phyloP scores from a whole-genome alignment of 2,888 invertebrate species.

The Odontocolon sp. region DNA sequence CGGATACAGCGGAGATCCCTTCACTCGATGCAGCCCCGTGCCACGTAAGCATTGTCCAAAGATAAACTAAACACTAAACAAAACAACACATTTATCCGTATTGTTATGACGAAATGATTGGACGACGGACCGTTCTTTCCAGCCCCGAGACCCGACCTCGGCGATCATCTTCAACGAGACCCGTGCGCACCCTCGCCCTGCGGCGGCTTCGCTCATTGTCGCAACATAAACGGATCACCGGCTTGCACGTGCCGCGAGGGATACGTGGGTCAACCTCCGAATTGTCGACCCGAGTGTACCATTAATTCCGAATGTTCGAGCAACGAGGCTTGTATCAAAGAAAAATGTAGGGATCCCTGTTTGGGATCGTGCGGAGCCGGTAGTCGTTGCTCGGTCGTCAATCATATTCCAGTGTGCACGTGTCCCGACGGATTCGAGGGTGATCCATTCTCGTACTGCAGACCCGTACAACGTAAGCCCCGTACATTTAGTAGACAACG shows the following conservation, averaged over 20 bases:
- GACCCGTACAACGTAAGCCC: conserved; percentile 90
- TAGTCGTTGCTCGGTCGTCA: conserved; percentile 81
- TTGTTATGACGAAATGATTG: no score
- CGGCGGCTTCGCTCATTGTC: conserved; percentile 81
- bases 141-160: conserved; percentile 59
- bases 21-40: conserved; percentile 76
- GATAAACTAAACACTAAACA: no score
- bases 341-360: conserved; percentile 83
- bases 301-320: conserved; percentile 81
- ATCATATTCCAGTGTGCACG: conserved; percentile 82
- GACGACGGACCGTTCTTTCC: conserved; percentile 45
- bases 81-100: not conserved
- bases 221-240: conserved; percentile 76
- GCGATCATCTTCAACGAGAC: conserved; percentile 78
- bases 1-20: conserved; percentile 88
- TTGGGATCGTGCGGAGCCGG: conserved; percentile 82
- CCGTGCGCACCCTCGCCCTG: conserved; percentile 87
- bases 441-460: conserved; percentile 85
- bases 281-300: conserved; percentile 81
- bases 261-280: conserved; percentile 80
- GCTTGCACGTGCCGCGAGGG: conserved; percentile 81
- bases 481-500: conserved; percentile 74
- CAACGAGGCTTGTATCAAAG: conserved; percentile 81
- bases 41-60: conserved; percentile 72
- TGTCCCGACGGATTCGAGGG: conserved; percentile 82